Evolutionary conservation across 2,888 invertebrate genomes (phyloP).

Genomic region (Nebria salina): DNA sequence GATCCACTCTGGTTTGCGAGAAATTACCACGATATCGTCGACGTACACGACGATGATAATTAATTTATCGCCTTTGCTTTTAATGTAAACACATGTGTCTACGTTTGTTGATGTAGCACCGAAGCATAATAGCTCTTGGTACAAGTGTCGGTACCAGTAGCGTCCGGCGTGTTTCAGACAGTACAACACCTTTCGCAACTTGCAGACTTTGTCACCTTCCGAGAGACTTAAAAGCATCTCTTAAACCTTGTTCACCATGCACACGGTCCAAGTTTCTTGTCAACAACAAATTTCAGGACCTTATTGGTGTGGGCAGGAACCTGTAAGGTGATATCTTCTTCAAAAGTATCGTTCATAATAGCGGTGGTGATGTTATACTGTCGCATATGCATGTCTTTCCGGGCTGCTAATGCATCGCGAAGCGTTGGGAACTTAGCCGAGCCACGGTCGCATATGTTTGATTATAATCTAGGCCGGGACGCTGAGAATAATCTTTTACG

Average conservation of each 20-base stretch:
- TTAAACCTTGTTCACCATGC: not conserved
- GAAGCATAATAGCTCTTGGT: not conserved
- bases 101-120: not conserved
- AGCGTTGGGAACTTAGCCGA: too few species aligned
- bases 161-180: slow-evolving; percentile 24
- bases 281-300: not conserved
- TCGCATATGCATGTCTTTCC: slow-evolving; percentile 10
- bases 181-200: not conserved
- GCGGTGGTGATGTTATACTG: slow-evolving; percentile 33
- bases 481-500: slow-evolving; percentile 48
- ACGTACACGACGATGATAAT: not conserved
- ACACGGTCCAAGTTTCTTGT: not conserved
- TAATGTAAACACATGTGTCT: not conserved
- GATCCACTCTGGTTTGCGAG: not conserved
- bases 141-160: not conserved
- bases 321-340: slow-evolving; percentile 20
- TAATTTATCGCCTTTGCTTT: not conserved
- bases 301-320: not conserved
- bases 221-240: not conserved
- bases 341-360: slow-evolving; percentile 44
- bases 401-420: too few species aligned
- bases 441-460: slow-evolving; percentile 45
- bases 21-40: not conserved
- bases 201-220: not conserved
- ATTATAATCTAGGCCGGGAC: slow-evolving; percentile 36